Evolutionary conservation across 2,888 invertebrate genomes (phyloP).

Genomic region (Zeuzera pyrina): DNA sequence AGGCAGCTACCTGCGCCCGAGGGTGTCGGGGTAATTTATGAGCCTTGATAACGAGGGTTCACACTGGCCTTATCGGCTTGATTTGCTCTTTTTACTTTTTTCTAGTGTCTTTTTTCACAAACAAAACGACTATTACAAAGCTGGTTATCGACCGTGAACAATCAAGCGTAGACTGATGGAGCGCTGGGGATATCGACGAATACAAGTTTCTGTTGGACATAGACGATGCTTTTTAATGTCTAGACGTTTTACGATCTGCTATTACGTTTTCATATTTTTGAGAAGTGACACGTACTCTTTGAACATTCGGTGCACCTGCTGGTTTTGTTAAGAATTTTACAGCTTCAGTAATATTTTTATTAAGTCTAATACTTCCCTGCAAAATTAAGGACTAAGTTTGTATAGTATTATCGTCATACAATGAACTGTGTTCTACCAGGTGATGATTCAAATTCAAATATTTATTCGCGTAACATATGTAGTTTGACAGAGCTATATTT

Average conservation of each 20-base stretch:
- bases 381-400: no score
- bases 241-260: conserved; percentile 11
- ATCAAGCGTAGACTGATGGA: no score
- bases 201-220: background rate
- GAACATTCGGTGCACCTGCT: conserved; percentile 22
- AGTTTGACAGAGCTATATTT: no score
- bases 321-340: conserved; percentile 19
- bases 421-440: no score
- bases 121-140: conserved; percentile 57
- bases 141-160: conserved; percentile 49
- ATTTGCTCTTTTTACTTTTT: conserved; percentile 50
- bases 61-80: conserved; percentile 66
- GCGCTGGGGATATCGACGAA: no score
- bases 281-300: conserved; percentile 17
- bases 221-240: conserved; percentile 1
- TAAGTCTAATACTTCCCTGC: no score
- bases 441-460: no score
- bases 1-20: conserved; percentile 54
- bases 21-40: conserved; percentile 69
- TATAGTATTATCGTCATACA: no score
- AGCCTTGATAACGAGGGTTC: conserved; percentile 68
- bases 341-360: no score
- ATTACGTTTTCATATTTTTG: conserved; percentile 23
- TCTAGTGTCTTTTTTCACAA: conserved; percentile 55
- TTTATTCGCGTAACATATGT: no score